phyloP scores from a whole-genome alignment of 2,113 vertebrate species.

The Oreotrochilus melanogaster region DNA sequence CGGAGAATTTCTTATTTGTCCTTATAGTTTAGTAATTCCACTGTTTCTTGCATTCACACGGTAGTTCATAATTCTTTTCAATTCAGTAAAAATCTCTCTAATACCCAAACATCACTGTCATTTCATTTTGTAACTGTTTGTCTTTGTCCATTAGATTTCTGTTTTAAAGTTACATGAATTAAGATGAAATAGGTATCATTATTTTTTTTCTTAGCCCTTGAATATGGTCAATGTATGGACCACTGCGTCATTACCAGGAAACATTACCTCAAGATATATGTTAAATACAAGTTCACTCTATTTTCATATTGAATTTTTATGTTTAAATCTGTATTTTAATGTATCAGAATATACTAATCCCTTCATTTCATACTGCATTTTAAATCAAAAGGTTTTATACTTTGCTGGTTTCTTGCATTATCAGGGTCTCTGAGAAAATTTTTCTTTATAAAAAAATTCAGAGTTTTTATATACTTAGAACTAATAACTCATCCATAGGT shows the following conservation, averaged over 20 bases:
- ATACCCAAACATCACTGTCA: background rate
- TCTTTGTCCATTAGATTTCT: background rate
- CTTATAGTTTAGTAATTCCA: background rate
- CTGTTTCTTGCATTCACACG: background rate
- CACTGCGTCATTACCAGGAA: background rate
- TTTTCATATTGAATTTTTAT: background rate
- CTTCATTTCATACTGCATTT: background rate
- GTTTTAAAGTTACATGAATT: background rate
- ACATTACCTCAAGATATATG: background rate
- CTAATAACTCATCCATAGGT: background rate
- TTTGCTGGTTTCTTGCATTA: background rate
- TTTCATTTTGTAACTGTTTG: background rate
- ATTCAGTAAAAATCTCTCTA: background rate
- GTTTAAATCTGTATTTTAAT: background rate
- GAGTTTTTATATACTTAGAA: background rate
- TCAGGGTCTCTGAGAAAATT: background rate
- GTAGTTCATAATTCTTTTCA: background rate
- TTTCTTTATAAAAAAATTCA: background rate
- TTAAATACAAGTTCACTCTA: background rate
- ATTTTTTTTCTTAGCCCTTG: background rate
- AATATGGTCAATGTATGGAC: background rate
- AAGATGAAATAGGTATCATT: accelerated
- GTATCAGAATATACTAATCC: background rate
- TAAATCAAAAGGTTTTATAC: background rate
- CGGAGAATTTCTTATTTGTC: background rate